phyloP scores from a whole-genome alignment of 2,797 vertebrate genomes.

The Ptychobarbus kaznakovi region DNA sequence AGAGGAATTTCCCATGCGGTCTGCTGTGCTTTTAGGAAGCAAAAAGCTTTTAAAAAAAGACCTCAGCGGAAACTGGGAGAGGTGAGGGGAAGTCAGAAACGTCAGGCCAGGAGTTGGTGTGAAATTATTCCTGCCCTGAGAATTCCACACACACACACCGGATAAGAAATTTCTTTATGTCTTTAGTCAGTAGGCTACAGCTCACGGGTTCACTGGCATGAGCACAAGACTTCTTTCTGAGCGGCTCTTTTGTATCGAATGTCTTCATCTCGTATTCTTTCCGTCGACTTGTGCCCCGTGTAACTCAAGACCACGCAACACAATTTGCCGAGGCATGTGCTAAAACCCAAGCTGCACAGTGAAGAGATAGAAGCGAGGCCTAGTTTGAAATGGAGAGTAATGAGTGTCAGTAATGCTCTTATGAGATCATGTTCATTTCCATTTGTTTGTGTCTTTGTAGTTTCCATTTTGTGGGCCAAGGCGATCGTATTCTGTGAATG shows the following conservation, averaged over 20 bases:
- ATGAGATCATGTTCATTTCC: conserved; percentile 55
- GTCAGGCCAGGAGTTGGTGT: conserved; percentile 50
- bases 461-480: conserved; percentile 66
- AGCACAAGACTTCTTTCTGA: conserved; percentile 12
- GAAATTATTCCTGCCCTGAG: conserved; percentile 57
- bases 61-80: conserved; percentile 46
- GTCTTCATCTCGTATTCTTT: conserved; percentile 66
- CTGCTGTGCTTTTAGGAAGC: conserved; percentile 59
- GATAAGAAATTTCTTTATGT: conserved; percentile 46
- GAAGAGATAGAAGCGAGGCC: conserved; percentile 60
- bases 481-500: conserved; percentile 63
- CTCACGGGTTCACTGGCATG: conserved; percentile 11
- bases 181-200: conserved; percentile 22
- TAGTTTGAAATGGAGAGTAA: conserved; percentile 54
- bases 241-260: conserved; percentile 60
- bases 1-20: conserved; percentile 61
- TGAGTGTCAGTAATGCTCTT: conserved; percentile 42
- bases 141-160: conserved; percentile 46
- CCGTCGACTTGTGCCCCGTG: conserved; percentile 66
- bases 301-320: conserved; percentile 65
- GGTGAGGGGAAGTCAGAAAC: conserved; percentile 41
- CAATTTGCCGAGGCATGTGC: conserved; percentile 52
- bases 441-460: conserved; percentile 53
- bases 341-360: conserved; percentile 63
- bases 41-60: conserved; percentile 54